A percentile compares a stretch with the other conserved stretches of the same genome.
These are phyloP conservation scores for Leucopsar rothschildi DNA, from an alignment of 2,113 vertebrate genomes.

Conservation along the genomic window DNA sequence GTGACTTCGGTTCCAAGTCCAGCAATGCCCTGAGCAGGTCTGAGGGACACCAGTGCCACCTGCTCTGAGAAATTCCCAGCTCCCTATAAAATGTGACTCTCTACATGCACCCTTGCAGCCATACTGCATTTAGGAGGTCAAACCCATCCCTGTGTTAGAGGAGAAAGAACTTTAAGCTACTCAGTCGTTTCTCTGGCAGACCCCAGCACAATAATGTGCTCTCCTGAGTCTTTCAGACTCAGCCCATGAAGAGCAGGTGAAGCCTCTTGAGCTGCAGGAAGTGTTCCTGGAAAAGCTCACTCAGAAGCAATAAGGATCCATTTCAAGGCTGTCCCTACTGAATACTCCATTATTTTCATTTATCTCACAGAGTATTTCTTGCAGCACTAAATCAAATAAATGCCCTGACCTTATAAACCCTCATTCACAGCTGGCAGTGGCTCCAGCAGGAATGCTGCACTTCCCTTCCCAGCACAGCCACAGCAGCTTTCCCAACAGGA, in stretches of 20 bases:
- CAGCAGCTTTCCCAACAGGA: background rate
- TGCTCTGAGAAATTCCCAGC: fast-evolving
- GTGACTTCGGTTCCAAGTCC: background rate
- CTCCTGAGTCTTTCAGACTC: background rate
- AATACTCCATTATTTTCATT: background rate
- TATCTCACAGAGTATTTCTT: background rate
- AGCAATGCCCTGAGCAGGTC: background rate
- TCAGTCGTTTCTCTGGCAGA: background rate
- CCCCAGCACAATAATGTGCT: background rate
- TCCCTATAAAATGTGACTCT: fast-evolving
- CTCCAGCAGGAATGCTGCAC: background rate
- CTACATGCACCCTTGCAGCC: background rate
- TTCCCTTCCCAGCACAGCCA: background rate
- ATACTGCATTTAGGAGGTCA: background rate
- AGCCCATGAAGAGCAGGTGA: background rate
- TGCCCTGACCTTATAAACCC: conserved; percentile 22
- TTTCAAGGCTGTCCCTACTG: background rate
- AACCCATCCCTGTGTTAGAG: background rate
- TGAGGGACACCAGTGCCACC: background rate
- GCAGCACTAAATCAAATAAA: conserved; percentile 12
- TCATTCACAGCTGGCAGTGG: background rate
- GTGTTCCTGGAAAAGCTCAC: background rate
- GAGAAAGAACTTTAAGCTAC: background rate
- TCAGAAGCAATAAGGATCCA: background rate
- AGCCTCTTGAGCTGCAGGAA: background rate